Evolutionary conservation across 2,888 invertebrate genomes (phyloP), one percentile per base, ranked within the genome.

Genomic region (Melinaea marsaeus): DNA sequence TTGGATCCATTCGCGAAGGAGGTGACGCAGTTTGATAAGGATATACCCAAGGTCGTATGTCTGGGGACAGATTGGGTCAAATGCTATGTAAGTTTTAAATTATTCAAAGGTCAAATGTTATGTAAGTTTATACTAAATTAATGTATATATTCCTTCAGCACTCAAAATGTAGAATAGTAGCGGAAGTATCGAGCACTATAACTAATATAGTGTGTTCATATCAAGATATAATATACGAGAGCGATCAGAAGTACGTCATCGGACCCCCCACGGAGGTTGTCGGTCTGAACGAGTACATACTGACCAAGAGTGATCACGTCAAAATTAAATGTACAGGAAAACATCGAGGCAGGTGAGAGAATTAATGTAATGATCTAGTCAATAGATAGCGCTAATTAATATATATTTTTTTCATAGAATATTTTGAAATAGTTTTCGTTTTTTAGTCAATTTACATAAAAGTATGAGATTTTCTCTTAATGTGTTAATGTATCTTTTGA

Each of bases 41-140:
- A 92, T 11, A 89, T 93, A 13, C 91, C 93, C 0, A 92, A 92
- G 0, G 86, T 97, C 2, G 83, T 91, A 13, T 98, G 98, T 77
- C 11, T 83, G 76, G 75, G 91, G 82, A 67, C 91, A 85, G 95
- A 97, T 79, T 98, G 97, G 98, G 95, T 97, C 1, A 91, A 89
- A 72, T 95, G 95, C 71, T 91, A 92, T 78, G 95, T 95, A 79
- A 92, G 92, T 22, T 22, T 22, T 22, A 22, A 22, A 22, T 22
- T 22, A 22, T 22, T 22, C 22, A 22, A 22, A 22, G 22, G 22
- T 22, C 22, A 22, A 22, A 22, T 79, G 80, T 75, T 34, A 33
- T 34, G 13, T 13, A 22, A 58, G 33, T 59, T 2, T 22, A 37
- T 60, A 11, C n/a, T 32, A 7, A 37, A 37, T 57, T 45, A 57